Base-by-base conservation (phyloP, 2,113 vertebrate species). In the Hippocampus mohnikei region DNA sequence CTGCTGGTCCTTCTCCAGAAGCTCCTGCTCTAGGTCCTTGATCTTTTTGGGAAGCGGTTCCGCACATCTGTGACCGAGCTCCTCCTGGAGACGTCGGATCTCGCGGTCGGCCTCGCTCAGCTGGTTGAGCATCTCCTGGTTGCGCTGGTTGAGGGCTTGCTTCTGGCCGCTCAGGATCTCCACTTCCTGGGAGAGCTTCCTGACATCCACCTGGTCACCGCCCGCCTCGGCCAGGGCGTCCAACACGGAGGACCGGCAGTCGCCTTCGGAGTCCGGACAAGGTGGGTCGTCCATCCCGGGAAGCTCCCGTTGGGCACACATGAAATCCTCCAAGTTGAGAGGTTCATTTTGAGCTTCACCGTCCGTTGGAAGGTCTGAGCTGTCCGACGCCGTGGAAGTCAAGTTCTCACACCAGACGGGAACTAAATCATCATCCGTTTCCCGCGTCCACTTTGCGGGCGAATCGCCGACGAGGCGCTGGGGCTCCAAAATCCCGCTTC, bases 41-140 rank as follows among this genome's bases (percentile, higher is more conserved):
- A 66, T n/a, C 40, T 71, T 50, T 0, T 63, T 23, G 73, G 63
- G 79, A 21, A 23, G 73, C 10, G 79, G 55, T n/a, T 84, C 74
- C 0, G 56, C 55, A 80, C 78, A 77, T 53, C 78, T 67, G 62
- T 71, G 65, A 69, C 70, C 23, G 9, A 91, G 81, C 80, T 91
- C 87, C 1, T 52, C 70, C 20, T 84, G 86, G 61, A 91, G 87
- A 53, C 84, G 64, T 53, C 85, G 88, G 1, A 92, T 90, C 84
- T 91, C 89, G 0, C 85, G 62, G 83, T 91, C 88, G 0, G 90
- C 90, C 82, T 92, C 91, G 0, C 84, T 91, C 77, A 91, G 81
- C 50, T 91, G 89, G 85, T 91, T 89, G 0, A 92, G 64, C 83
- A 92, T 89, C 81, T 92, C 91, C 73, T 92, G 90, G 82, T 86